Conservation (phyloP, 2,797 vertebrate species). For the Acrossocheilus wenchowensis region DNA sequence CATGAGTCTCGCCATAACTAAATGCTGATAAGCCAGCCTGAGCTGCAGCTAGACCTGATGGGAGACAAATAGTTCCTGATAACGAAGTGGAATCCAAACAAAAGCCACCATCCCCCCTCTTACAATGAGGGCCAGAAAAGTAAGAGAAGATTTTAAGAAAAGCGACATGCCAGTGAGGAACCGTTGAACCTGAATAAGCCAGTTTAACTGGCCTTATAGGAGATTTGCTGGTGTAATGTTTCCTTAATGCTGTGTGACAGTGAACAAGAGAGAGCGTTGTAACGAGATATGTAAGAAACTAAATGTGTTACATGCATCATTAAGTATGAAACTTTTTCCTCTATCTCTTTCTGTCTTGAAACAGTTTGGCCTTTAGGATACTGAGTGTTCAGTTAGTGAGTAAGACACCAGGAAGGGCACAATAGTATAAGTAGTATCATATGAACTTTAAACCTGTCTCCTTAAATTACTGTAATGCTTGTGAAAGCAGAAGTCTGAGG, state of each 20-base stretch:
- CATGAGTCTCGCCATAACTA: neutral
- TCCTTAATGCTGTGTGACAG: conserved; percentile 44
- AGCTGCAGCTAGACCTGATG: conserved; percentile 4
- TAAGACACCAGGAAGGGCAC: conserved; percentile 22
- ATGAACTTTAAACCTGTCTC: conserved; percentile 41
- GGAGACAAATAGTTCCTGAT: conserved; percentile 15
- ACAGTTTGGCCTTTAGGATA: neutral
- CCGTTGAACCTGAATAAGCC: conserved; percentile 46
- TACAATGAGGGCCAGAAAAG: neutral
- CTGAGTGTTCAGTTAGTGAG: conserved; percentile 32
- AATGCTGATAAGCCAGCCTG: conserved; percentile 38
- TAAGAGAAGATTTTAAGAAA: conserved; percentile 30
- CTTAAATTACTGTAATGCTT: conserved; percentile 24
- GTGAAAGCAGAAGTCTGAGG: conserved; percentile 23
- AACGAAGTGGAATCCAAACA: conserved; percentile 3
- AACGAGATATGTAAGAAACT: conserved; percentile 47
- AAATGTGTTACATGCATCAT: conserved; percentile 33
- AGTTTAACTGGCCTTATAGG: conserved; percentile 45
- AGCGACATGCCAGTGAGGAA: conserved; percentile 4
- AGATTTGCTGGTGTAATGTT: conserved; percentile 40
- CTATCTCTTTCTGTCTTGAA: conserved; percentile 13
- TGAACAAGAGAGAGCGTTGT: conserved; percentile 46
- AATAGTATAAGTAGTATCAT: neutral
- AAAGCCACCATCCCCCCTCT: neutral
- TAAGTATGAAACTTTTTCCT: conserved; percentile 14